phyloP scores from a whole-genome alignment of 2,113 vertebrate genomes.

The Chionomys nivalis region DNA sequence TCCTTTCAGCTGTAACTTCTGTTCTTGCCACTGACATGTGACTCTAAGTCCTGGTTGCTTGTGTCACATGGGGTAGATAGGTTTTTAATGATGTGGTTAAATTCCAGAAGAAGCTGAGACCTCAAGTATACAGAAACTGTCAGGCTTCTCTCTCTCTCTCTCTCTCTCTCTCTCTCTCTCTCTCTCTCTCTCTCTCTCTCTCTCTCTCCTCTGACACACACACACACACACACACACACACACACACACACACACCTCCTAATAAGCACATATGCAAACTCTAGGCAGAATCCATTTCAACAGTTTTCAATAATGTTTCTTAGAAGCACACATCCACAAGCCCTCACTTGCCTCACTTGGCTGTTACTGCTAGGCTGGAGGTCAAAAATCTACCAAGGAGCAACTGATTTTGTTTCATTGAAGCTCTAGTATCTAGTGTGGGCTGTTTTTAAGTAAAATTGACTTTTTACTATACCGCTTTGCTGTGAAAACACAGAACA shows the following conservation, averaged over 20 bases:
- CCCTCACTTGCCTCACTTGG: neutral
- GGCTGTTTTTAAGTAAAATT: slow-evolving; percentile 53
- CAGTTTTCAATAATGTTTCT: slow-evolving; percentile 42
- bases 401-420: slow-evolving; percentile 16
- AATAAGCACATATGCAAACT: slow-evolving; percentile 73
- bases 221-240: neutral
- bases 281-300: slow-evolving; percentile 49
- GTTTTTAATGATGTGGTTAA: neutral
- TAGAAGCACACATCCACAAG: neutral
- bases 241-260: slow-evolving; percentile 10
- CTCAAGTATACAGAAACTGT: neutral
- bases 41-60: neutral
- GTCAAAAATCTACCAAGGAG: slow-evolving; percentile 65
- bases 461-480: slow-evolving; percentile 68
- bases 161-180: too few relatives aligned
- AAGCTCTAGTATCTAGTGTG: slow-evolving; percentile 1
- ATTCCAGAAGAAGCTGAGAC: slow-evolving; percentile 35
- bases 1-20: slow-evolving; percentile 4
- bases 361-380: neutral
- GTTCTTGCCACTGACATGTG: slow-evolving; percentile 17
- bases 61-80: neutral
- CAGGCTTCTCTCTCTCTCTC: neutral
- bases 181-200: too few relatives aligned
- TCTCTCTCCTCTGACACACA: too few relatives aligned
- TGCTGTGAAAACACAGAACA: slow-evolving; percentile 59